Percentiles rank a stretch among this genome's conserved stretches.
Evolutionary conservation across 2,113 vertebrate species (phyloP).

Genomic region (Cyanoramphus novaezelandiae): DNA sequence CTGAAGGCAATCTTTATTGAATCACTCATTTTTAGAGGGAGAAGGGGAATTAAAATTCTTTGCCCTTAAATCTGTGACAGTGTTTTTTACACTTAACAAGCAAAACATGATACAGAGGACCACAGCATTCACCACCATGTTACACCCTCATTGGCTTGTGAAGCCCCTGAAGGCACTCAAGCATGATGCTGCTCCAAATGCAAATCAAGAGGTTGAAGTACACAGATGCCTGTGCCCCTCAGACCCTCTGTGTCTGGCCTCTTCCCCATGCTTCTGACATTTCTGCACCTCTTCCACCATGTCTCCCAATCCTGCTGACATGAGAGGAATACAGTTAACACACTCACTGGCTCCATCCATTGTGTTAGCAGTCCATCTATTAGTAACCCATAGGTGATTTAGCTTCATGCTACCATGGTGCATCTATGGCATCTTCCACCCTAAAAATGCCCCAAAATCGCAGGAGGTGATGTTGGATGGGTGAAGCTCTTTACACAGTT

Average conservation of each 20-base stretch:
- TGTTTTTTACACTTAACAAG: not conserved
- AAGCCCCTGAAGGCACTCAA: not conserved
- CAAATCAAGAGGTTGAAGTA: not conserved
- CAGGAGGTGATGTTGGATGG: not conserved
- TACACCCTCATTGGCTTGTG: not conserved
- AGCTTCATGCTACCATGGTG: not conserved
- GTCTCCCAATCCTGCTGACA: not conserved
- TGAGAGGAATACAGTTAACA: not conserved
- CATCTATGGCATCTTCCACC: not conserved
- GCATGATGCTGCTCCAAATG: not conserved
- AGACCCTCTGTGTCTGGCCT: not conserved
- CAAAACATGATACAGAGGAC: not conserved
- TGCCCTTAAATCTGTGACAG: not conserved
- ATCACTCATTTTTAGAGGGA: not conserved
- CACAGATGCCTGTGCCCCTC: not conserved
- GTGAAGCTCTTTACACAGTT: not conserved
- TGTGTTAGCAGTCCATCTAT: not conserved
- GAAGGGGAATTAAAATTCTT: not conserved
- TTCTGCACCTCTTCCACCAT: not conserved
- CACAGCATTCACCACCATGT: not conserved
- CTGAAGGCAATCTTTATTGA: not conserved
- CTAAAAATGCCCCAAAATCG: not conserved
- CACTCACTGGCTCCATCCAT: not conserved
- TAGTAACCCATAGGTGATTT: not conserved
- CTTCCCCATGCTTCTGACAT: not conserved